Base-by-base conservation (phyloP, 2,888 invertebrate species). In the Bruchidius siliquastri region DNA sequence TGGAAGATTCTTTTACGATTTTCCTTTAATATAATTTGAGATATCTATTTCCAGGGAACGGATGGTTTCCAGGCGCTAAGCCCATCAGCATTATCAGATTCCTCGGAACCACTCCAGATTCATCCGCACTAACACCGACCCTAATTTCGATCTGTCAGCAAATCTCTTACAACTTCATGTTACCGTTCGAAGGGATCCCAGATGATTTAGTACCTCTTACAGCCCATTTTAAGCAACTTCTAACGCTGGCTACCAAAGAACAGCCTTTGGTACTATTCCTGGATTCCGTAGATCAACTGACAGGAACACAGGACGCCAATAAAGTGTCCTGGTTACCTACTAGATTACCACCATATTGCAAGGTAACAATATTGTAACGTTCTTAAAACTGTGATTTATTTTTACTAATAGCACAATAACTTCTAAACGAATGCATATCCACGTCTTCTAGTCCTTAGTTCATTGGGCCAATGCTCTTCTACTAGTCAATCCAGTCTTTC, bases 271-370 rank as follows among this genome's bases (percentile, higher is more conserved):
- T 97, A 0, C 88, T 99, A 69, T 97, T 97, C 85, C 87, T 99
- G 81, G 99, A 99, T 86, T 98, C 98, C 0, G 95, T 99, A 0
- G 99, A 99, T 88, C 98, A 99, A 86, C 88, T 99, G 71, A 98
- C 97, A 6, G 96, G 96, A 0, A 94, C 96, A 0, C 96, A 97
- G 80, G 96, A 96, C 82, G 95, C 97, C 26, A 98, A 97, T 82
- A 96, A 97, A 86, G 92, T 99, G 49, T 96, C 98, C 0, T 99
- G 98, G 98, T 88, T 99, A 80, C 98, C 99, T 0, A 95, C 96
- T 0, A 89, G 95, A 77, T 87, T 99, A 49, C 98, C 99, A 0
- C 90, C 91, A 0, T 88, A 96, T 87, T 97, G 96, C 84, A 97
- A 97, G 90, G 94, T 96, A 85, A 71, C n/a, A 49, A 26, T 22